Conservation (phyloP, 2,888 invertebrate species). For the Apodemia zela region DNA sequence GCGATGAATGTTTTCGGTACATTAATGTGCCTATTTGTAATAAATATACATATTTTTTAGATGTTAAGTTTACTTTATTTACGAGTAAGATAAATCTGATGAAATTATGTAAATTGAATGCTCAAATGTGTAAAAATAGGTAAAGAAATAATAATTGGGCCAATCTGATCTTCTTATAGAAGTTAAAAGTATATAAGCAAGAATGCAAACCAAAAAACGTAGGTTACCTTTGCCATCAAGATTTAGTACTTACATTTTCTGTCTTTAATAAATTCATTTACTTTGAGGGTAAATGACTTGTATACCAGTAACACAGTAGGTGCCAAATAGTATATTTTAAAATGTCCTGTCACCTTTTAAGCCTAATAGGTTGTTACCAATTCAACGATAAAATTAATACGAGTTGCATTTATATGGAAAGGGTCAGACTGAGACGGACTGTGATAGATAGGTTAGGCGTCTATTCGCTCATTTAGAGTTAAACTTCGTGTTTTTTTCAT, state of each 20-base stretch:
- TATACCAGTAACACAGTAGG: conserved; percentile 56
- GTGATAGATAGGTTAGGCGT: conserved; percentile 77
- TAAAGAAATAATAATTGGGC: conserved; percentile 30
- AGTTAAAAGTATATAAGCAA: conserved; percentile 42
- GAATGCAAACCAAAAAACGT: conserved; percentile 72
- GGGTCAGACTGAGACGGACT: conserved; percentile 80
- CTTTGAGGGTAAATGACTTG: conserved; percentile 40
- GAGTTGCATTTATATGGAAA: conserved; percentile 75
- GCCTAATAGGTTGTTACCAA: conserved; percentile 77
- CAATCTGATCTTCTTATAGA: conserved; percentile 29
- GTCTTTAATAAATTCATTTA: conserved; percentile 49
- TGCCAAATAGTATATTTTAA: conserved; percentile 71
- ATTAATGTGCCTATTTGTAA: conserved; percentile 66
- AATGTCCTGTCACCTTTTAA: conserved; percentile 54
- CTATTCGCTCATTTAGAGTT: conserved; percentile 74
- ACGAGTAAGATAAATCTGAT: conserved; percentile 70
- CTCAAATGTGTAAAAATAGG: conserved; percentile 61
- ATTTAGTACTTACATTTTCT: conserved; percentile 57
- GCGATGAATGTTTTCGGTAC: conserved; percentile 77
- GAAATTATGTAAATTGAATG: conserved; percentile 53
- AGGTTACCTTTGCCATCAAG: conserved; percentile 77
- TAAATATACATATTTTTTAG: conserved; percentile 68
- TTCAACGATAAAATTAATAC: conserved; percentile 56
- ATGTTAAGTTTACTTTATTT: conserved; percentile 75
- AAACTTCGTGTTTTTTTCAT: conserved; percentile 57